Evolutionary conservation across 2,113 vertebrate species (phyloP), one percentile per base, ranked within the genome.

Genomic region (Corythaixoides concolor): DNA sequence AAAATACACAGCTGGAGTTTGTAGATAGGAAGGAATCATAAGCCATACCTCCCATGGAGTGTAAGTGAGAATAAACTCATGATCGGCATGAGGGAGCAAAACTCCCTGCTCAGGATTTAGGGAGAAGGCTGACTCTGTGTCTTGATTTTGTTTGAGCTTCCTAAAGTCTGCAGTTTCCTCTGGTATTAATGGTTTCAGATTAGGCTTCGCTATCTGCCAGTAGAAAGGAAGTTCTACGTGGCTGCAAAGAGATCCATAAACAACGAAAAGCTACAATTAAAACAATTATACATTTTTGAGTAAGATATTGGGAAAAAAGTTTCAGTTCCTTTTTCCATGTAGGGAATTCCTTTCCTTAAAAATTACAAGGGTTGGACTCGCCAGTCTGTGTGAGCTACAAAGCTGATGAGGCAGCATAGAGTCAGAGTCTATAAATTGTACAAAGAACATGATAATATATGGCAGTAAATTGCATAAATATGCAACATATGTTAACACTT

Each of bases 121-220:
- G 43, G 97, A 97, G 94, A 99, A 99, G 83, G 97, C 98, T 0
- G 98, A 88, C 7, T 98, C 98, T 16, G 74, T 90, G 58, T 98
- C 98, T 7, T 33, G 81, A 50, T 95, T 81, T 77, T 94, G 96
- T 66, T 98, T 96, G 74, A 98, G 87, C n/a, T 97, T 84, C 11
- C 78, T 84, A 3, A 83, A 41, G 39, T 97, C 94, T 22, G 63
- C 92, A 32, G 28, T 55, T 89, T 98, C 97, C 85, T 96, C 97
- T 3, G 98, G 97, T 82, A 97, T 90, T 15, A 98, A 76, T 15
- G 96, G 88, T 78, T 94, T 94, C 94, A 99, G 79, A 92, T 99
- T 98, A 91, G 99, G 99, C 77, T 98, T 98, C 97, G 98, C 94
- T 90, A 98, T 97, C 97, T 98, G 98, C 99, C 99, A 99, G 92